Base-by-base conservation (phyloP, 2,113 vertebrate species). In the Platysteira castanea region DNA sequence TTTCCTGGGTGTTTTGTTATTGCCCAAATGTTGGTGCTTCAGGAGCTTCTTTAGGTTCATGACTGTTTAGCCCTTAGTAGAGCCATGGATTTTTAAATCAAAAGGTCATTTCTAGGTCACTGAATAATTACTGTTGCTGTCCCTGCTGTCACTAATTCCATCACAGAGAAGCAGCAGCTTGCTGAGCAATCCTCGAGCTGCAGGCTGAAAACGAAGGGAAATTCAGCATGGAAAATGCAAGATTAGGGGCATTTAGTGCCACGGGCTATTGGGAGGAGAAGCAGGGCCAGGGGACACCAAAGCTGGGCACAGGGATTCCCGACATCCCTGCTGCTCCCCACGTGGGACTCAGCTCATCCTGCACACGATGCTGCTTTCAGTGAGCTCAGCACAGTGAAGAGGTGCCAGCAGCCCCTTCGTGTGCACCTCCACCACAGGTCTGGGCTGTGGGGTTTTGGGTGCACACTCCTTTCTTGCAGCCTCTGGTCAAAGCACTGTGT, bases 311-410 rank as follows among this genome's bases (percentile, higher is more conserved):
- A 30, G 50, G 64, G 70, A 67, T 53, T 63, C 61, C 19, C 42
- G n/a, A 3, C 1, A 2, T 18, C 28, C 60, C 76, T 71, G 57
- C 68, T 87, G 75, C 59, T 87, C 53, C 18, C 59, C 7, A 0
- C 9, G 5, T 3, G 54, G 77, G 24, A 35, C 33, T 49, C 46
- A 69, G 80, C 65, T 79, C 80, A 20, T 6, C 46, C 39, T 6
- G 8, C 54, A 53, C 37, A 22, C 0, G 0, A 10, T 2, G 5
- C 13, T 15, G 8, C 19, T 37, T 10, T 23, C 31, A 30, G 28
- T 7, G 28, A n/a, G 44, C n/a, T 50, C 1, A 37, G 85, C n/a
- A 16, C 7, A 21, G n/a, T 1, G 28, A 42, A 41, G 4, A 5
- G 39, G 26, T 19, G 20, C 23, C 57, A 57, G 67, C 26, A 85